A percentile compares a stretch with the other conserved stretches of the same genome.
Conservation (phyloP, 2,113 vertebrate genomes). For the Pseudolaguvia tuberculata region DNA sequence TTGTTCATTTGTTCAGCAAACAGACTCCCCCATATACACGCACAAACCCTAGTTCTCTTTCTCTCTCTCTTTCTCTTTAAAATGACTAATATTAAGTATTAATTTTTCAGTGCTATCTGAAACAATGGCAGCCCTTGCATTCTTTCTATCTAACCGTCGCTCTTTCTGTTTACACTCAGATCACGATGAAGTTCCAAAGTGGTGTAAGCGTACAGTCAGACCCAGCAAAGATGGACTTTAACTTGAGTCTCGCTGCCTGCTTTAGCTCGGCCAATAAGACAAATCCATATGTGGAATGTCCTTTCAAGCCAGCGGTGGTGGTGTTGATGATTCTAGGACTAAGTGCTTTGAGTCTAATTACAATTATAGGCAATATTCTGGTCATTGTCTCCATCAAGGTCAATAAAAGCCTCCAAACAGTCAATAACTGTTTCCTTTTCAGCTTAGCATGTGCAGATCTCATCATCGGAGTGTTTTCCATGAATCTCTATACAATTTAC, state of each 20-base stretch:
- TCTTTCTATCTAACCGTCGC: not conserved
- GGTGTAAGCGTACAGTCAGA: slow-evolving; percentile 29
- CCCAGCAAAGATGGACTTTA: slow-evolving; percentile 57
- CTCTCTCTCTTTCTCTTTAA: not conserved
- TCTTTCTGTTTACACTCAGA: slow-evolving; percentile 15
- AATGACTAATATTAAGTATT: too few relatives aligned
- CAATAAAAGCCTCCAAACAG: slow-evolving; percentile 93
- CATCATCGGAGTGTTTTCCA: slow-evolving; percentile 93
- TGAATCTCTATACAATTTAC: slow-evolving; percentile 96
- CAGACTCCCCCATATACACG: slow-evolving; percentile 9
- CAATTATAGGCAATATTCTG: slow-evolving; percentile 90
- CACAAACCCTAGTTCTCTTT: not conserved
- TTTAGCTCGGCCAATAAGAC: slow-evolving; percentile 9
- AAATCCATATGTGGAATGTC: slow-evolving; percentile 60
- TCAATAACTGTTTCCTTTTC: slow-evolving; percentile 98
- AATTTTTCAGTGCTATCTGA: not conserved
- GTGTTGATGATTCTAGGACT: slow-evolving; percentile 87
- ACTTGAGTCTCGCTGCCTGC: slow-evolving; percentile 48
- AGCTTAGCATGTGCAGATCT: slow-evolving; percentile 96
- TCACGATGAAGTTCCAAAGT: slow-evolving; percentile 38
- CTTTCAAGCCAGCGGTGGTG: slow-evolving; percentile 80
- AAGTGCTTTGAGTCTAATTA: slow-evolving; percentile 87
- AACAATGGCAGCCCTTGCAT: not conserved
- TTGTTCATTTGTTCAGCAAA: slow-evolving; percentile 35
- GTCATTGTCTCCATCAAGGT: slow-evolving; percentile 99